Conservation (phyloP, 2,888 invertebrate species). For the Villa cingulata region DNA sequence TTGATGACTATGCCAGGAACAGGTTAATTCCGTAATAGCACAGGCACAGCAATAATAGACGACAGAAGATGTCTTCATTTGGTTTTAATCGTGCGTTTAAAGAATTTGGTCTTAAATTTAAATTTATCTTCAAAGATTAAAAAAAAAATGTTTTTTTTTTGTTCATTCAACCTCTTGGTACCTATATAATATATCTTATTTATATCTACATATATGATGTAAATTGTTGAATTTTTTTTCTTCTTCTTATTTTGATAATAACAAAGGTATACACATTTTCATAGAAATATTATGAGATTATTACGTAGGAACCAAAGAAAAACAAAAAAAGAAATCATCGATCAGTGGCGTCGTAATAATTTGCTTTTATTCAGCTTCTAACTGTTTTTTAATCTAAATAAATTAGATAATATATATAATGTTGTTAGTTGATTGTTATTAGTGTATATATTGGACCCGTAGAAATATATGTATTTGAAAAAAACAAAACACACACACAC, state of each 20-base stretch:
- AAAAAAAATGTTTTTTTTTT: constrained; percentile 2
- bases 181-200: too few species aligned
- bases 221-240: not conserved
- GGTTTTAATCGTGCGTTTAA: constrained; percentile 5
- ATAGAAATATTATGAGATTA: too few species aligned
- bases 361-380: not conserved
- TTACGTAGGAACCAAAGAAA: too few species aligned
- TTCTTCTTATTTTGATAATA: not conserved
- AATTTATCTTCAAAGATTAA: not conserved
- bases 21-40: constrained; percentile 7
- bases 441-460: too few species aligned
- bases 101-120: not conserved
- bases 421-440: too few species aligned
- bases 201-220: constrained; percentile 1
- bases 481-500: too few species aligned
- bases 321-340: too few species aligned
- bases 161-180: too few species aligned
- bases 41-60: constrained; percentile 11
- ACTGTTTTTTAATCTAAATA: not conserved
- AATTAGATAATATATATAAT: too few species aligned
- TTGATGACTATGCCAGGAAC: constrained; percentile 9
- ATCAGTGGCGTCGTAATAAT: too few species aligned
- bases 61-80: constrained; percentile 15
- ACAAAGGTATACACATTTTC: too few species aligned
- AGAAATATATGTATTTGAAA: too few species aligned